Evolutionary conservation across 2,888 invertebrate species (phyloP), one percentile per base, ranked within the genome.

Genomic region (Argyra leucocephala): DNA sequence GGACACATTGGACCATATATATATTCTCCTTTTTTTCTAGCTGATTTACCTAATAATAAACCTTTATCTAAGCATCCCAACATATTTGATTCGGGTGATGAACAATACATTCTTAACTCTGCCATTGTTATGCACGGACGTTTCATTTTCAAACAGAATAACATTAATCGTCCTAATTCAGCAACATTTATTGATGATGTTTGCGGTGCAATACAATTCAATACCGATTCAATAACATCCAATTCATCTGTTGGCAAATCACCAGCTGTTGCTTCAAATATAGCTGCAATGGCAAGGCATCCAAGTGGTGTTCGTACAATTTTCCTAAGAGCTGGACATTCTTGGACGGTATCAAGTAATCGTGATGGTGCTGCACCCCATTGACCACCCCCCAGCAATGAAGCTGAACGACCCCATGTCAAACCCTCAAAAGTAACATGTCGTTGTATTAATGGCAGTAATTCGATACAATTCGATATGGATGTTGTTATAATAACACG

Each of bases 271-370:
- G 81, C 81, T 71, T 83, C 83, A 70, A 81, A 83, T 23, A 83
- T 78, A 18, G 81, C 78, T 68, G 83, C 82, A 23, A 83, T 74
- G 69, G 82, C 80, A 57, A 83, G 74, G 76, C 83, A 83, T 61
- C 83, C 82, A 0, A 83, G 76, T 3, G 83, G 83, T 69, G 82
- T 82, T 68, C 82, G 80, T 1, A 82, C 82, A 37, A 83, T 76
- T 68, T 77, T 77, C 62, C 78, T 73, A 9, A 81, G 73, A 64
- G 75, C 74, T 9, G 78, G 75, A 68, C 80, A 80, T 26, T 78
- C 77, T 69, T 77, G 78, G 62, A 81, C 73, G 64, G 76, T 76
- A 69, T 81, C 80, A 2, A 81, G 74, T 64, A 81, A 75, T 62
- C 76, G 74, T 37, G 78, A 76, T 9, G 80, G 78, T 67, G 81